Evolutionary conservation across 2,113 vertebrate genomes (phyloP).

Genomic region (Nyctibius bracteatus): DNA sequence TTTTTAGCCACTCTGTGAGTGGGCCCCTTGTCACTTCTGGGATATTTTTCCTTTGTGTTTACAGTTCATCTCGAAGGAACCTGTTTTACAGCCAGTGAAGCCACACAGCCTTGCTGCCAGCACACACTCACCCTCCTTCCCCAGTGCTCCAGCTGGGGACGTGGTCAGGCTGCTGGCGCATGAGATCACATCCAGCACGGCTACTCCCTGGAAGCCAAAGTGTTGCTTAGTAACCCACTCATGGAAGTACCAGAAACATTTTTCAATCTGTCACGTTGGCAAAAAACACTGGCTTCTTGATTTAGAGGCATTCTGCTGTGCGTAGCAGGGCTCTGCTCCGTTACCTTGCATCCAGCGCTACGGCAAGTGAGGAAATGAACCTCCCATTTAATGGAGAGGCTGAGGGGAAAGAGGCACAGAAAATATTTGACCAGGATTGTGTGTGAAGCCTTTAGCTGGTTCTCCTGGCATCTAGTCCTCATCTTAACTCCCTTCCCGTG

Average conservation of each 20-base stretch:
- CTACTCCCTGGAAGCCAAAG: constrained; percentile 64
- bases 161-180: constrained; percentile 21
- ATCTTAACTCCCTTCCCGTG: not conserved
- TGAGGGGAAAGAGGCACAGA: not conserved
- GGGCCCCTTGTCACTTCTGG: not conserved
- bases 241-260: constrained; percentile 60
- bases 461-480: constrained; percentile 17
- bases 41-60: not conserved
- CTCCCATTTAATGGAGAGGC: not conserved
- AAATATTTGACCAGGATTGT: not conserved
- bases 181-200: constrained; percentile 48
- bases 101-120: not conserved
- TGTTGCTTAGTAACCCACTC: constrained; percentile 66
- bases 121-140: not conserved
- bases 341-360: constrained; percentile 13
- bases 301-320: constrained; percentile 53
- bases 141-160: constrained; percentile 33
- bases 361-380: not conserved
- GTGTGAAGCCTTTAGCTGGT: not conserved
- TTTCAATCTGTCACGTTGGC: constrained; percentile 62
- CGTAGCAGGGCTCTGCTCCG: constrained; percentile 16
- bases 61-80: not conserved
- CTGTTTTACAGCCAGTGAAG: not conserved
- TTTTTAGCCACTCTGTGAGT: not conserved
- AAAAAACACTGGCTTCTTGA: constrained; percentile 47